These are phyloP conservation scores for Epiblema foenella DNA, from an alignment of 2,888 invertebrate species.

Conservation along the genomic window DNA sequence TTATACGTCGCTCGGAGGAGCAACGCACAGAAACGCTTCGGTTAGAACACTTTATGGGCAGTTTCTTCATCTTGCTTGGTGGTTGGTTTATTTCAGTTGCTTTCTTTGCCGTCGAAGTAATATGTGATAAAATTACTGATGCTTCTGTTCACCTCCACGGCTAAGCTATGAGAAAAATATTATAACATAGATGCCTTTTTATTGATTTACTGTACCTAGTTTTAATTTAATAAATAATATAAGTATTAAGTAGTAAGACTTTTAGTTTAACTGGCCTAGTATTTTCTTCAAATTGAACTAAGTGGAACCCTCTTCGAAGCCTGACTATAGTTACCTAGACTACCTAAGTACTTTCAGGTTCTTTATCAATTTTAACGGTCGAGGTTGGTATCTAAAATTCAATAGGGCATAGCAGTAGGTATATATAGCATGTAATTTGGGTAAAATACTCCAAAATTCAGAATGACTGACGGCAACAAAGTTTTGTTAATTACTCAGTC, in stretches of 20 bases:
- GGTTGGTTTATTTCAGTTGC: constrained; percentile 59
- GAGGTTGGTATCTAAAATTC: constrained; percentile 7
- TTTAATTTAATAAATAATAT: no score
- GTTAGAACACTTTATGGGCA: constrained; percentile 57
- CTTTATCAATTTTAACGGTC: constrained; percentile 15
- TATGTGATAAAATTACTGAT: constrained; percentile 50
- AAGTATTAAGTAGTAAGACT: not conserved
- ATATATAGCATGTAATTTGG: constrained; percentile 21
- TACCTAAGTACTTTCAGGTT: constrained; percentile 29
- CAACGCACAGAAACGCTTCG: constrained; percentile 49
- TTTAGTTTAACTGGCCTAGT: constrained; percentile 5
- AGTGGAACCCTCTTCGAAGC: constrained; percentile 6
- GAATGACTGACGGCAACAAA: constrained; percentile 26
- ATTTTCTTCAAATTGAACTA: constrained; percentile 16
- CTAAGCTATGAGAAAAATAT: not conserved
- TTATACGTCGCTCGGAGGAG: constrained; percentile 46
- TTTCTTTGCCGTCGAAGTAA: constrained; percentile 61
- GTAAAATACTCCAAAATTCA: constrained; percentile 17
- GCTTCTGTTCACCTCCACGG: not conserved
- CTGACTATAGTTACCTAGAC: no score
- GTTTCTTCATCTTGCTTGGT: constrained; percentile 53
- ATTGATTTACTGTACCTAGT: no score
- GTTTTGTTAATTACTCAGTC: constrained; percentile 29
- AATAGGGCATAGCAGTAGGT: constrained; percentile 9
- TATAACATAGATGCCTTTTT: not conserved